A percentile compares a stretch with the other conserved stretches of the same genome.
phyloP scores from a whole-genome alignment of 2,888 invertebrate genomes.

The Oegoconia quadripuncta region DNA sequence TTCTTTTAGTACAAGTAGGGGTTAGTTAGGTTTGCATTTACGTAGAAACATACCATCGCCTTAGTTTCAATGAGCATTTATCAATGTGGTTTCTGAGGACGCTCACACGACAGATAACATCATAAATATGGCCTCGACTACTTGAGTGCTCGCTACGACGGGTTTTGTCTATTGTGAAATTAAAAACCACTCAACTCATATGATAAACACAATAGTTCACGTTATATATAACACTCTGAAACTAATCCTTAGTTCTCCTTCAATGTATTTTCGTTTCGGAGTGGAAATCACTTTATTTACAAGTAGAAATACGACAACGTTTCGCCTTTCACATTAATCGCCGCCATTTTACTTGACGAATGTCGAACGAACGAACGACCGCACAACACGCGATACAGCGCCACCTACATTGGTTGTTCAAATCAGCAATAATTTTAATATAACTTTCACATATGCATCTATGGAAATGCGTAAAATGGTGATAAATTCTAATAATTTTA shows the following conservation, averaged over 20 bases:
- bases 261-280: slow-evolving; percentile 45
- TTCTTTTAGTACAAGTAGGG: slow-evolving; percentile 31
- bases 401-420: slow-evolving; percentile 74
- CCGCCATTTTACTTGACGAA: slow-evolving; percentile 83
- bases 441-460: too few species aligned
- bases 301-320: slow-evolving; percentile 75
- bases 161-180: slow-evolving; percentile 77
- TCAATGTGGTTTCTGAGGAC: slow-evolving; percentile 72
- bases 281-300: slow-evolving; percentile 71
- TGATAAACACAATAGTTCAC: slow-evolving; percentile 52
- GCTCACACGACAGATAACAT: slow-evolving; percentile 79
- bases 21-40: slow-evolving; percentile 26
- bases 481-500: too few species aligned
- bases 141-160: slow-evolving; percentile 74
- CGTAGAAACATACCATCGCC: slow-evolving; percentile 68
- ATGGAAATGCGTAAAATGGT: too few species aligned
- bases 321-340: slow-evolving; percentile 83
- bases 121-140: slow-evolving; percentile 83
- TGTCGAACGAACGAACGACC: slow-evolving; percentile 69
- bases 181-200: slow-evolving; percentile 54
- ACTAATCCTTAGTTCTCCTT: slow-evolving; percentile 38
- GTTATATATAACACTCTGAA: slow-evolving; percentile 47
- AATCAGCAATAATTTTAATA: slow-evolving; percentile 30
- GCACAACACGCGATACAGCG: slow-evolving; percentile 80
- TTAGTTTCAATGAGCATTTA: slow-evolving; percentile 59